These are phyloP conservation scores for Pipistrellus pygmaeus DNA, from an alignment of 2,797 vertebrate genomes.

Conservation along the genomic window DNA sequence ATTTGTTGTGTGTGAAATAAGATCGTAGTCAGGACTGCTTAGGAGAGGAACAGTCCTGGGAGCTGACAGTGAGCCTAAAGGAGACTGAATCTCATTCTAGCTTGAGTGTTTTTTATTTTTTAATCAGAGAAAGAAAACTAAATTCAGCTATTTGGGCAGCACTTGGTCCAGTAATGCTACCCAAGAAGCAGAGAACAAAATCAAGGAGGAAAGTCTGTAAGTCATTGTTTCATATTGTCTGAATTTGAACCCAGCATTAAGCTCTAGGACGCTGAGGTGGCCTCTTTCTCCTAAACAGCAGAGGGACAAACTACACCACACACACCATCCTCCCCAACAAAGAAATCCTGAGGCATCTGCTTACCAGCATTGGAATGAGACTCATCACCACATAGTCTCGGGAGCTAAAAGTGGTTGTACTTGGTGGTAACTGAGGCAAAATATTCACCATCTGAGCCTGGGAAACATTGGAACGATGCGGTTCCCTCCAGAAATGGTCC, in stretches of 20 bases:
- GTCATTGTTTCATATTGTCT: background rate
- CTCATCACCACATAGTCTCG: fast-evolving
- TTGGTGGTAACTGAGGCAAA: background rate
- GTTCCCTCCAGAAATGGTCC: background rate
- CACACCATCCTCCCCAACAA: background rate
- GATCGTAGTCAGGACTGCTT: background rate
- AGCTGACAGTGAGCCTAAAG: background rate
- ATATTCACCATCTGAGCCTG: background rate
- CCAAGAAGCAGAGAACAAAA: background rate
- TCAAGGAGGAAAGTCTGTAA: background rate
- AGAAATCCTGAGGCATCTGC: background rate
- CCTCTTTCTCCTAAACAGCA: background rate
- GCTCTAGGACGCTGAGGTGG: background rate
- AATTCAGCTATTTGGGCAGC: background rate
- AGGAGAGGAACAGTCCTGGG: background rate
- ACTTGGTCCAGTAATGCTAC: background rate
- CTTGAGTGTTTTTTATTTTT: background rate
- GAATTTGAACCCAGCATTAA: background rate
- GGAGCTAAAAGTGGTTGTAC: background rate
- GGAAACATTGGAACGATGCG: background rate
- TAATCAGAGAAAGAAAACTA: background rate
- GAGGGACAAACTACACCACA: background rate
- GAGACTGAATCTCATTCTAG: background rate
- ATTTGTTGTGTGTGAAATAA: background rate
- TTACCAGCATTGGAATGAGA: background rate